A percentile compares a stretch with the other conserved stretches of the same genome.
Conservation (phyloP, 2,113 vertebrate species). For the Etheostoma cragini region DNA sequence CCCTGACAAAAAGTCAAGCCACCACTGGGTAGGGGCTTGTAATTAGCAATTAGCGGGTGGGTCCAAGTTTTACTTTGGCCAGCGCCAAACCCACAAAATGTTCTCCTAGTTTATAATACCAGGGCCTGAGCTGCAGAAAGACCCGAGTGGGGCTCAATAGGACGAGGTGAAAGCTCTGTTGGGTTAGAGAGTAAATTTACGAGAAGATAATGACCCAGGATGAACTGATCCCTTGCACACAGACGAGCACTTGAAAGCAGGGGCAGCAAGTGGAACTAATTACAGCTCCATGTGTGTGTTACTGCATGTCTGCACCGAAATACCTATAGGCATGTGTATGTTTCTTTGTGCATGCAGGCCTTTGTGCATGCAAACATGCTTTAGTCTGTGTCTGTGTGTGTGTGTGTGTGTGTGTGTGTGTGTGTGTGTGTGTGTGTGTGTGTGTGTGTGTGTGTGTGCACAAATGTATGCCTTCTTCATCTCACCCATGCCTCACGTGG, state of each 20-base stretch:
- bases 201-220: constrained; percentile 76
- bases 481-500: constrained; percentile 69
- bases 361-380: constrained; percentile 35
- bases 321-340: neutral
- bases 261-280: constrained; percentile 69
- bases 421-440: neutral
- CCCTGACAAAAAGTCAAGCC: constrained; percentile 85
- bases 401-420: constrained; percentile 14
- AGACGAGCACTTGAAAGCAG: constrained; percentile 66
- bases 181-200: constrained; percentile 77
- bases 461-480: constrained; percentile 54
- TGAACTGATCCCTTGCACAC: constrained; percentile 65
- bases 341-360: constrained; percentile 17
- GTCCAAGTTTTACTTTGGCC: constrained; percentile 84
- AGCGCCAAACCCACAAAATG: constrained; percentile 87
- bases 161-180: constrained; percentile 67
- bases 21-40: constrained; percentile 84
- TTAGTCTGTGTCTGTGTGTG: neutral
- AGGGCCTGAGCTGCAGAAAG: constrained; percentile 75
- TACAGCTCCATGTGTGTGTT: constrained; percentile 34
- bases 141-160: constrained; percentile 66
- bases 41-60: constrained; percentile 87
- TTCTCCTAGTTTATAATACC: constrained; percentile 84
- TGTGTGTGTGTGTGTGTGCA: constrained; percentile 3
- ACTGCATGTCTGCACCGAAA: neutral